These are phyloP conservation scores for Ceyx melanurus DNA, from an alignment of 2,113 vertebrate genomes.

Conservation along the genomic window DNA sequence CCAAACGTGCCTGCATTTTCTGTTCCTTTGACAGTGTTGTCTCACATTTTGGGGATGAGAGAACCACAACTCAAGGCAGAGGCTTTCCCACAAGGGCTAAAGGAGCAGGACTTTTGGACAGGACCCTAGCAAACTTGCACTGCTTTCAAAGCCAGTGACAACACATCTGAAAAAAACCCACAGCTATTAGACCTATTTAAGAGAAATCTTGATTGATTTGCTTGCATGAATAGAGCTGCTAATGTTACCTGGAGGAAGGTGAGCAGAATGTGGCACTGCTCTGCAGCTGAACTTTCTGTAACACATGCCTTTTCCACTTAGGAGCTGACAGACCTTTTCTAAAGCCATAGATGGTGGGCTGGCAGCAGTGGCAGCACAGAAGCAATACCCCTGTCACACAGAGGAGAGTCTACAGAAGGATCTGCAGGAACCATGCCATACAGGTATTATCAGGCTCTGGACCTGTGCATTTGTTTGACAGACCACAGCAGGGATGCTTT, in stretches of 20 bases:
- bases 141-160: neutral
- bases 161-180: neutral
- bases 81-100: neutral
- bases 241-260: neutral
- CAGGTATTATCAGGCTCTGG: neutral
- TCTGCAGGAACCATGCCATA: neutral
- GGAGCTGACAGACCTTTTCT: neutral
- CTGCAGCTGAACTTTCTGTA: neutral
- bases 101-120: neutral
- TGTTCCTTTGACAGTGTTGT: neutral
- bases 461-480: neutral
- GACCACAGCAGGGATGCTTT: neutral
- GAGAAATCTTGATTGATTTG: slow-evolving; percentile 4
- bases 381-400: neutral
- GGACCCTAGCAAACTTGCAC: neutral
- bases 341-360: neutral
- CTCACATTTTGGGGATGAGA: neutral
- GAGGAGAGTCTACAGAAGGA: neutral
- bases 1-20: neutral
- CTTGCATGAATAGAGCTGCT: neutral
- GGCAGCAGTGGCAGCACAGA: neutral
- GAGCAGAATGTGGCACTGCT: neutral
- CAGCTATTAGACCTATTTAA: neutral
- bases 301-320: neutral
- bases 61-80: neutral